Evolutionary conservation across 2,113 vertebrate genomes (phyloP), one percentile per base, ranked within the genome.

Genomic region (Aldabrachelys gigantea): DNA sequence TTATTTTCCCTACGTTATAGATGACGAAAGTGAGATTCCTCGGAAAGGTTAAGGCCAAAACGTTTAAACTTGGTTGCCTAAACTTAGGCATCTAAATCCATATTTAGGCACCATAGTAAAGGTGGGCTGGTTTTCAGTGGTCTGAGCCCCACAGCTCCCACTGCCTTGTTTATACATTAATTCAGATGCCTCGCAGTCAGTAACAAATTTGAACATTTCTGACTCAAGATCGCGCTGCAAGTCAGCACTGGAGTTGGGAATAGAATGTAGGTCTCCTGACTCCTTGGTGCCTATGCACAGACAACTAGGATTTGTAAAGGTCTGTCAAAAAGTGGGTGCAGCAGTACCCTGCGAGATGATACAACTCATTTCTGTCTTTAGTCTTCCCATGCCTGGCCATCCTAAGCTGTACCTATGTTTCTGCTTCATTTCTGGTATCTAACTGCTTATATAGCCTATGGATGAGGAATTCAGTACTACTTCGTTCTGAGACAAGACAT

Each of bases 401-500:
- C 14, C 82, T 82, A 62, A 87, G 35, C 44, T 87, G 3, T 31
- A 41, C 4, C 2, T 72, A 82, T n/a, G 29, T 92, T 86, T 83
- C 89, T 95, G 56, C 53, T 87, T 83, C 1, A 1, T 27, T 1
- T 0, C 84, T 50, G 82, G 27, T 75, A 80, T 13, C 84, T 50
- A 89, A 85, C 76, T 84, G 76, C 4, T 0, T 80, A 91, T 89
- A 76, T 85, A 79, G 81, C 80, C 49, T 83, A 72, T 84, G 59
- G 53, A 80, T 88, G 72, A 50, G 80, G 75, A 81, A 80, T 75
- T 89, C 94, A 72, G 82, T 92, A 87, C 72, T 52, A 82, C 87
- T 92, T 81, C 53, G 1, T 94, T 94, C 89, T 16, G 69, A 90
- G 86, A 52, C 76, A 88, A 93, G 93, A 91, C 56, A 72, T 19